phyloP scores from a whole-genome alignment of 2,797 vertebrate genomes.

The Cuniculus paca region DNA sequence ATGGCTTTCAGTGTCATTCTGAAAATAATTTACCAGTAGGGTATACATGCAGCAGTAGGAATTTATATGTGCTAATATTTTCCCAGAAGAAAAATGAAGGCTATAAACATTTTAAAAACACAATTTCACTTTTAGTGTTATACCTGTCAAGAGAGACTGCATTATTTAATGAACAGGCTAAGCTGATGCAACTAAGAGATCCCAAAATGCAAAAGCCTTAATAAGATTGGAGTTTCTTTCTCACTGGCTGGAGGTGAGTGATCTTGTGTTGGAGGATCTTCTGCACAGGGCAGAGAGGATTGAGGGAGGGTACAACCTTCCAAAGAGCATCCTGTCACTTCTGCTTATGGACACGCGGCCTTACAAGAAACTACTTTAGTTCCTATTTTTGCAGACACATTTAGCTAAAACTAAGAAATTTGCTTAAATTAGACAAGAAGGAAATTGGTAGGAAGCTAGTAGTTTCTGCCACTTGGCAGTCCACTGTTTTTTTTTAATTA shows the following conservation, averaged over 20 bases:
- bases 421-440: not conserved
- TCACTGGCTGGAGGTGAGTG: not conserved
- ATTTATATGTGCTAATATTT: conserved; percentile 44
- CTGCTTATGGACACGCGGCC: not conserved
- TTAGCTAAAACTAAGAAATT: not conserved
- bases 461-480: not conserved
- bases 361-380: not conserved
- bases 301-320: not conserved
- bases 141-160: conserved; percentile 21
- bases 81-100: conserved; percentile 31
- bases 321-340: not conserved
- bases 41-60: not conserved
- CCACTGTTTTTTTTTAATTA: not conserved
- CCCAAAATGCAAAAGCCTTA: not conserved
- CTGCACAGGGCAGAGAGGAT: not conserved
- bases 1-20: not conserved
- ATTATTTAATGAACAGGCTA: conserved; percentile 31
- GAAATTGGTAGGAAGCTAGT: not conserved
- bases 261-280: not conserved
- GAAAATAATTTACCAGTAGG: conserved; percentile 38
- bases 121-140: conserved; percentile 45
- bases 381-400: not conserved
- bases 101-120: conserved; percentile 3
- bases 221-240: not conserved
- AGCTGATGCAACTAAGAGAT: not conserved